Percentiles rank a stretch among this genome's conserved stretches.
Evolutionary conservation across 2,888 invertebrate genomes (phyloP).

Genomic region (Conomelus anceps): DNA sequence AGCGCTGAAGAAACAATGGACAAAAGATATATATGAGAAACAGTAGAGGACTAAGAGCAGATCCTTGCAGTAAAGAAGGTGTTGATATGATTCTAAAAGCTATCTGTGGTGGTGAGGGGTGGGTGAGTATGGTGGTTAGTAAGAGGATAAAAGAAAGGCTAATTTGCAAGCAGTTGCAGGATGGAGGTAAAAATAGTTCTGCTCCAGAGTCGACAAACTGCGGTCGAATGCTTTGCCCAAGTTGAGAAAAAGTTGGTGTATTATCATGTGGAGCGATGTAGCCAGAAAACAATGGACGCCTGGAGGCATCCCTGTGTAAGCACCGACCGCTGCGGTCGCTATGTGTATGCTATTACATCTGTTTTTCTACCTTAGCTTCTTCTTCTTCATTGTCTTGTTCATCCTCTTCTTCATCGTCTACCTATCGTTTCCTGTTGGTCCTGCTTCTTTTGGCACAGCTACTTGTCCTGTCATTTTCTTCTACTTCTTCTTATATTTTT

Average conservation of each 20-base stretch:
- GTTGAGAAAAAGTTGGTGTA: not conserved
- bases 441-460: not conserved
- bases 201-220: not conserved
- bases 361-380: not conserved
- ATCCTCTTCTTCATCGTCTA: not conserved
- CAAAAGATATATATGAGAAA: not conserved
- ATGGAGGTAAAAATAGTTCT: not conserved
- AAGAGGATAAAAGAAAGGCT: not conserved
- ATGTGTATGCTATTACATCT: not conserved
- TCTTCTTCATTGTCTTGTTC: not conserved
- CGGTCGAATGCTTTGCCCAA: not conserved
- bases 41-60: not conserved
- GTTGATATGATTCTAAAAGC: not conserved
- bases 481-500: not conserved
- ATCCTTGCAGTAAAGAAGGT: not conserved
- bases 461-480: not conserved
- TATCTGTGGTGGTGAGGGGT: not conserved
- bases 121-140: not conserved
- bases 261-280: not conserved
- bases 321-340: too few species aligned
- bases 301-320: not conserved
- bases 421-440: not conserved
- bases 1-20: not conserved
- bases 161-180: not conserved
- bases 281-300: not conserved